These are phyloP conservation scores for Engystomops pustulosus DNA, from an alignment of 2,113 vertebrate genomes.

Conservation along the genomic window DNA sequence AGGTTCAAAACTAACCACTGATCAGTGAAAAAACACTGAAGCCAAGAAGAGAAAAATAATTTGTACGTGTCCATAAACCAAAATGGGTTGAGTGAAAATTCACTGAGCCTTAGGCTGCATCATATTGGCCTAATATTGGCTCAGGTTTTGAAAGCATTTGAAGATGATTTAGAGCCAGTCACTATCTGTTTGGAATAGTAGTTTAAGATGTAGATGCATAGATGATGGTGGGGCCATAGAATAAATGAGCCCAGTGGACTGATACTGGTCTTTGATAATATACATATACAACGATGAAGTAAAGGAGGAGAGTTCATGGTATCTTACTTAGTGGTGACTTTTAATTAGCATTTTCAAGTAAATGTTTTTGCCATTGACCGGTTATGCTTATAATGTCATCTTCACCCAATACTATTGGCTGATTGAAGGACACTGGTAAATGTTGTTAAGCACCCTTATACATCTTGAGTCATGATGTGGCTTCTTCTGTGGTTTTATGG, in stretches of 20 bases:
- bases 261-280: too few species aligned
- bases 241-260: too few species aligned
- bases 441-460: not conserved
- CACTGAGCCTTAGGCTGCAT: not conserved
- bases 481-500: slow-evolving; percentile 40
- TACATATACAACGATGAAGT: too few species aligned
- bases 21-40: too few species aligned
- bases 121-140: not conserved
- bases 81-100: too few species aligned
- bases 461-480: slow-evolving; percentile 29
- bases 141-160: not conserved
- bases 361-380: not conserved
- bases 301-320: too few species aligned
- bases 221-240: not conserved
- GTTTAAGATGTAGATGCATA: not conserved
- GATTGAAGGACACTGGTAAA: not conserved
- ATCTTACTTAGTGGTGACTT: not conserved
- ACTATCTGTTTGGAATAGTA: not conserved
- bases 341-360: not conserved
- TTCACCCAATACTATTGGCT: not conserved
- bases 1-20: too few species aligned
- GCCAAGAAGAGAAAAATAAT: too few species aligned
- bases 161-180: not conserved
- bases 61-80: too few species aligned
- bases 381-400: not conserved